Base-by-base conservation (phyloP, 2,888 invertebrate species). In the Pheosia gnoma region DNA sequence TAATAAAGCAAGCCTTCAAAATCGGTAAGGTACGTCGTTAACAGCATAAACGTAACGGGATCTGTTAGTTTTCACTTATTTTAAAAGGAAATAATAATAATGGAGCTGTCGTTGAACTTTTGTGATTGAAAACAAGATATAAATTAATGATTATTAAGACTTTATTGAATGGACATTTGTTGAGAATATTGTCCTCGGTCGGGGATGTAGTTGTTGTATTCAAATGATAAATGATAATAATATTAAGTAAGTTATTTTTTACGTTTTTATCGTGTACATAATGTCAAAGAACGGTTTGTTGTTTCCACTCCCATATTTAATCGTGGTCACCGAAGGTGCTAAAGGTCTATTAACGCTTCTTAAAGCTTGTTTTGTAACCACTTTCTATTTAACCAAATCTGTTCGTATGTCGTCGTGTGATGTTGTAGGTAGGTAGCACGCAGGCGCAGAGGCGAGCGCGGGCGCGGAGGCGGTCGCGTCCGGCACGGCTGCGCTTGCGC, bases 241-340 rank as follows among this genome's bases (percentile, higher is more conserved):
- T 93, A 91, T 90, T 91, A 93, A 92, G 92, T 93, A 93, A 93
- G 93, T 93, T 94, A 93, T 94, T 94, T 94, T 93, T 93, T 93
- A 94, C 94, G 92, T 93, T 92, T 93, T 91, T 91, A 93, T 90
- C 85, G 91, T 91, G 90, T 92, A 92, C 89, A 92, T 90, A 80
- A 91, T 85, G 88, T 89, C 90, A 90, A 84, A 85, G 55, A 85
- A 85, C 82, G 84, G 88, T 91, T 91, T 86, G 88, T 91, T 91
- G 83, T 89, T 87, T 90, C 90, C 89, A 88, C 80, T 88, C 85
- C 87, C 89, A 84, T 86, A 84, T 81, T 87, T 85, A 86, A 82
- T 83, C 80, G 82, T 87, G 87, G 89, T 85, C 91, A 91, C 90
- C 88, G 87, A 90, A 88, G 93, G 93, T 93, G 93, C 92, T 93